Evolutionary conservation across 2,888 invertebrate species (phyloP).

Genomic region (Luperina testacea): DNA sequence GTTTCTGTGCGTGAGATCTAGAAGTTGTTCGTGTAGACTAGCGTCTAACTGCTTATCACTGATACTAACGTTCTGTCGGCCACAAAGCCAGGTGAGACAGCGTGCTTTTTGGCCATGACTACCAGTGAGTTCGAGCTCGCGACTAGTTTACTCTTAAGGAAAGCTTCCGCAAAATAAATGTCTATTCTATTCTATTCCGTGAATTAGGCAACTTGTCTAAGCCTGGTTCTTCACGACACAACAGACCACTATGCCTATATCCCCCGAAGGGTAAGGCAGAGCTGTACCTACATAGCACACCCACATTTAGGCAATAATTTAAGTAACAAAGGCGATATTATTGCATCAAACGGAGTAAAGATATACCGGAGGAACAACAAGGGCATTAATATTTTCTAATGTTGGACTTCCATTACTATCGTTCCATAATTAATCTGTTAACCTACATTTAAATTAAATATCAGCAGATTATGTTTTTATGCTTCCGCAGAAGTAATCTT

Average conservation of each 20-base stretch:
- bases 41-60: too few species aligned
- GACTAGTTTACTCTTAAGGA: background rate
- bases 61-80: too few species aligned
- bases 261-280: background rate
- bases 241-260: background rate
- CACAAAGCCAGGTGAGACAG: too few species aligned
- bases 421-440: conserved; percentile 4
- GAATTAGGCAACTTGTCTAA: background rate
- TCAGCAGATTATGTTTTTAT: background rate
- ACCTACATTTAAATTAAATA: conserved; percentile 17
- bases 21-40: too few species aligned
- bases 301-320: background rate
- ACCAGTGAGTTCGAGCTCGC: too few species aligned
- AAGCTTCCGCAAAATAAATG: background rate
- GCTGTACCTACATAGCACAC: background rate
- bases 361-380: background rate
- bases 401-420: background rate
- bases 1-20: too few species aligned
- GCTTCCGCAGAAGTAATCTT: conserved; percentile 20
- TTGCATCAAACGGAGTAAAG: background rate
- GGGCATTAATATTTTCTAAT: background rate
- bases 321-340: background rate
- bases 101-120: too few species aligned
- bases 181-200: background rate
- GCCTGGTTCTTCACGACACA: background rate